Evolutionary conservation across 2,888 invertebrate species (phyloP).

Genomic region (Drosophila hamatofila): DNA sequence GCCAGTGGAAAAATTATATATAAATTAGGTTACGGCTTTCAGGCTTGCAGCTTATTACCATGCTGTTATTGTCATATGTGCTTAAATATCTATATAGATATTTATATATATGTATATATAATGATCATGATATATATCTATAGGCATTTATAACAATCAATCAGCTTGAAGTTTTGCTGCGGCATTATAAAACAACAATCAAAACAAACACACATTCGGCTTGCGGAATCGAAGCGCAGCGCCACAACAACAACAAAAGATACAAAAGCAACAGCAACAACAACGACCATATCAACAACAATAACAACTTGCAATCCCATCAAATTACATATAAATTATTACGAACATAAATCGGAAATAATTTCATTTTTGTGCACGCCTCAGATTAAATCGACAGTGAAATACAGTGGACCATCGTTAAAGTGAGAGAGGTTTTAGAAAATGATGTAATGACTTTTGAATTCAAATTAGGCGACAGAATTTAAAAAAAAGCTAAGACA

Average conservation of each 20-base stretch:
- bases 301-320: slow-evolving; percentile 15
- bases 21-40: slow-evolving; percentile 60
- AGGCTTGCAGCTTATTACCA: slow-evolving; percentile 25
- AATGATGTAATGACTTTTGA: background rate
- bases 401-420: background rate
- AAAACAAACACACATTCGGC: slow-evolving; percentile 33
- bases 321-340: slow-evolving; percentile 43
- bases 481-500: background rate
- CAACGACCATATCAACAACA: slow-evolving; percentile 7
- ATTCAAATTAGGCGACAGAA: background rate
- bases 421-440: background rate
- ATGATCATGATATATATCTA: background rate
- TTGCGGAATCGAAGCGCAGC: slow-evolving; percentile 55
- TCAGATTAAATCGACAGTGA: slow-evolving; percentile 14
- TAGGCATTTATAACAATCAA: slow-evolving; percentile 17
- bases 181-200: slow-evolving; percentile 22
- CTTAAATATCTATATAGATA: background rate
- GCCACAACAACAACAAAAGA: slow-evolving; percentile 16
- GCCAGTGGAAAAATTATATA: slow-evolving; percentile 63
- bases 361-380: slow-evolving; percentile 28
- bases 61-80: slow-evolving; percentile 10
- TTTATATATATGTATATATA: background rate
- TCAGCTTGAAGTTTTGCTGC: slow-evolving; percentile 29
- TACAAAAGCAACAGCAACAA: slow-evolving; percentile 15
- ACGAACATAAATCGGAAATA: slow-evolving; percentile 50